Evolutionary conservation across 2,888 invertebrate genomes (phyloP), one percentile per base, ranked within the genome.

Genomic region (Limenitis camilla): DNA sequence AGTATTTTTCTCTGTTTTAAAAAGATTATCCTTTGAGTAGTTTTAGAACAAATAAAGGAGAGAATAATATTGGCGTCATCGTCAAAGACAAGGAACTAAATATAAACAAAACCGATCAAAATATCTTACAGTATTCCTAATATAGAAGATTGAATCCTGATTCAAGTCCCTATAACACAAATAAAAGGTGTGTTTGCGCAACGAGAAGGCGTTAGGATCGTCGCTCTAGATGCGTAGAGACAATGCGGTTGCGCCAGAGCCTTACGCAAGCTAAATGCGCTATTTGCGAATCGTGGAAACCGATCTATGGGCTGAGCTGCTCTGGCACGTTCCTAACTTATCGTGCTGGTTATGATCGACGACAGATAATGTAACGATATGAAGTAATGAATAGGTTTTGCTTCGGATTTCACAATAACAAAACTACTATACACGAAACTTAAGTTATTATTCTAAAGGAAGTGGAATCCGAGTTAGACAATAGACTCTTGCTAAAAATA

Each of bases 281-380:
- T 54, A 49, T 49, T 60, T 56, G 61, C 61, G 56, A 60, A 61
- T 57, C 62, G 57, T 58, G 61, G 60, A 61, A 57, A 61, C 52
- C 56, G 42, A 61, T 61, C 56, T 60, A 53, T 53, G 55, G 56
- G 35, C 46, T 48, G 49, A 49, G 55, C 49, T 49, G 11, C 45
- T 50, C 36, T 43, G 11, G 38, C 50, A 50, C 50, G 45, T 50
- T 41, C 38, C 41, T n/a, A 50, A 45, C 45, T 45, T 45, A 45
- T 45, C 45, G 30, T 38, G 45, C 35, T 45, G 29, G 31, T 32
- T 50, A 43, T 38, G 43, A 43, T 45, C 45, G 29, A 38, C 29
- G 45, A 45, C 36, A 45, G 36, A 45, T 42, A 8, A 42, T 45
- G 9, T 28, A 10, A 29, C 29, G 45, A 45, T 45, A 36, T 45